Evolutionary conservation across 2,113 vertebrate genomes (phyloP).

Genomic region (Phoenicopterus ruber): DNA sequence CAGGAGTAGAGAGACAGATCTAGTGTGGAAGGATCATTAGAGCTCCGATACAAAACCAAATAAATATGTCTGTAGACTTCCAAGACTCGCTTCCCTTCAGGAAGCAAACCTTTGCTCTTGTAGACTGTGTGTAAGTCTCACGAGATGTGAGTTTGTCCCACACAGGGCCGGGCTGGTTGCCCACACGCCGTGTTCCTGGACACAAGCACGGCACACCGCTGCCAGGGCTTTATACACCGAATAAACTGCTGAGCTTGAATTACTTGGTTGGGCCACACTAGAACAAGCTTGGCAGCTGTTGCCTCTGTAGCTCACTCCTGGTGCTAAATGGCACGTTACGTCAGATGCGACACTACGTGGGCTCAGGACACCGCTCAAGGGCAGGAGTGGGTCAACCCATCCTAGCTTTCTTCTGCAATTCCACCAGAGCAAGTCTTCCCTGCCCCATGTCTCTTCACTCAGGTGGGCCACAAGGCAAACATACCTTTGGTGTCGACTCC

Average conservation of each 20-base stretch:
- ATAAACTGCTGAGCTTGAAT: not conserved
- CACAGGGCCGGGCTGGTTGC: not conserved
- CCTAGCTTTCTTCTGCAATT: not conserved
- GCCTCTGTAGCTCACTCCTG: not conserved
- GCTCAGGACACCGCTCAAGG: not conserved
- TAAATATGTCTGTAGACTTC: fast-evolving
- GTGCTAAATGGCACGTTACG: fast-evolving
- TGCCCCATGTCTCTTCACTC: not conserved
- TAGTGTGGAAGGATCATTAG: not conserved
- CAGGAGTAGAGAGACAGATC: not conserved
- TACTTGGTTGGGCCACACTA: not conserved
- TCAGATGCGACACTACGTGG: not conserved
- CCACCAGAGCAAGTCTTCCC: not conserved
- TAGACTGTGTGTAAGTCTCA: fast-evolving
- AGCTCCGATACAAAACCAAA: not conserved
- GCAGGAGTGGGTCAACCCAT: fast-evolving
- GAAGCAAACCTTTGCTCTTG: not conserved
- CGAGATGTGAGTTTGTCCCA: fast-evolving
- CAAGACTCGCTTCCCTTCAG: not conserved
- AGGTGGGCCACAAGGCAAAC: not conserved
- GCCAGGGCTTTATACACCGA: not conserved
- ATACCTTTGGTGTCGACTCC: not conserved
- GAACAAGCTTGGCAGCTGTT: no score
- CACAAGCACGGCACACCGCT: not conserved
- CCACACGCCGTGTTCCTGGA: fast-evolving